These are phyloP conservation scores for Ctenoplectra terminalis DNA, from an alignment of 1,140 invertebrate genomes.

Conservation along the genomic window DNA sequence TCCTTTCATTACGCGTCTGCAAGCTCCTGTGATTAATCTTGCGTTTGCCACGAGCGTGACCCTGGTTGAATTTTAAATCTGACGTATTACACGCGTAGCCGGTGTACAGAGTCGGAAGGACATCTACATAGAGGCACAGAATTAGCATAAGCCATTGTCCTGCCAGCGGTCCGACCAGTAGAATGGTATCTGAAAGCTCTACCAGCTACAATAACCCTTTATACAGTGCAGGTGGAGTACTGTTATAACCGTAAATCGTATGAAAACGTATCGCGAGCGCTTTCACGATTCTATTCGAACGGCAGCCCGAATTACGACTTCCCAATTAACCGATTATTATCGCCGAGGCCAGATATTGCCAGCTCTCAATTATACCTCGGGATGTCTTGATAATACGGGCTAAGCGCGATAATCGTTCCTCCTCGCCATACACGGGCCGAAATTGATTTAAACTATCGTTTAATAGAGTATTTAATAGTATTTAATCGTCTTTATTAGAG, in stretches of 20 bases:
- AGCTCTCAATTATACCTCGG: neutral
- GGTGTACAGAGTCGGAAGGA: conserved; percentile 50
- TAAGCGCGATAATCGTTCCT: conserved; percentile 22
- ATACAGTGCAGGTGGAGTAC: conserved; percentile 67
- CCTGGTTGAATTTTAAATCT: conserved; percentile 56
- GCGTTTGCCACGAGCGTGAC: conserved; percentile 40
- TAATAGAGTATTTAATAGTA: neutral
- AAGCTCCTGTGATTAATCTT: conserved; percentile 47
- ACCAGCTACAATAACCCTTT: conserved; percentile 69
- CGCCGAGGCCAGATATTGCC: neutral
- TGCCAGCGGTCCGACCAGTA: conserved; percentile 47
- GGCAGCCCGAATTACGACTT: conserved; percentile 20
- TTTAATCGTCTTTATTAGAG: neutral
- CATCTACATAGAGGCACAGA: conserved; percentile 60
- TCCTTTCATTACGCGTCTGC: neutral
- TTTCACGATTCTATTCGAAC: conserved; percentile 36
- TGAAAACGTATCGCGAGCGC: conserved; percentile 29
- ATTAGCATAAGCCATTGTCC: conserved; percentile 79
- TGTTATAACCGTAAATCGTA: conserved; percentile 60
- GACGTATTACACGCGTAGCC: conserved; percentile 54
- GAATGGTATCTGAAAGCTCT: conserved; percentile 66
- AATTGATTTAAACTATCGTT: neutral
- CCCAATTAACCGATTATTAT: conserved; percentile 50
- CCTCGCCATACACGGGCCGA: neutral
- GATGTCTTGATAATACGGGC: conserved; percentile 30